Percentiles rank a stretch among this genome's conserved stretches.
phyloP scores from a whole-genome alignment of 2,888 invertebrate genomes.

The Aphodius sticticus region DNA sequence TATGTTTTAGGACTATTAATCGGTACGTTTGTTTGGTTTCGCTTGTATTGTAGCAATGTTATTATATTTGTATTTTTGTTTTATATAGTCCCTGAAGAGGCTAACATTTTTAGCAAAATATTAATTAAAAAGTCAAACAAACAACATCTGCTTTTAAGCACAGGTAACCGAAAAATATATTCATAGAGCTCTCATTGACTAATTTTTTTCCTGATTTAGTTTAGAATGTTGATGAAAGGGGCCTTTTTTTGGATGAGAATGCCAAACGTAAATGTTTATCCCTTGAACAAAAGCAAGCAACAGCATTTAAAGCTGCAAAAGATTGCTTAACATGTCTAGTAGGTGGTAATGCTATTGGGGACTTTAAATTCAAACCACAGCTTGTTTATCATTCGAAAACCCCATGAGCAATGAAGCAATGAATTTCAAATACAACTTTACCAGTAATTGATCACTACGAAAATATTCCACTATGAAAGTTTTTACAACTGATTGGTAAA shows the following conservation, averaged over 20 bases:
- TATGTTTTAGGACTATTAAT: no score
- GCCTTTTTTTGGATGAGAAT: slow-evolving; percentile 38
- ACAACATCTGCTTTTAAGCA: no score
- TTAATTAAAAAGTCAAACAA: no score
- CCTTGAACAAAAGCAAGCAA: slow-evolving; percentile 37
- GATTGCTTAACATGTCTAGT: slow-evolving; percentile 48
- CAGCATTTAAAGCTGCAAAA: slow-evolving; percentile 48
- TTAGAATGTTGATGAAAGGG: slow-evolving; percentile 40
- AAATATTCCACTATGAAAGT: slow-evolving; percentile 34
- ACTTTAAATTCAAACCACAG: slow-evolving; percentile 48
- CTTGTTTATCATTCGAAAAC: slow-evolving; percentile 42
- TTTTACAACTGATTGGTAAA: slow-evolving; percentile 31
- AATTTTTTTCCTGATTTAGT: slow-evolving; percentile 35
- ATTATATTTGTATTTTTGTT: no score
- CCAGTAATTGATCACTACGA: slow-evolving; percentile 36
- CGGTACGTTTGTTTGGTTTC: no score
- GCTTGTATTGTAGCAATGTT: no score
- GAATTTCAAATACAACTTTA: slow-evolving; percentile 37
- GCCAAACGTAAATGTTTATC: slow-evolving; percentile 34
- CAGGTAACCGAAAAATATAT: no score
- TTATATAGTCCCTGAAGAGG: no score
- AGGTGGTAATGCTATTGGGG: slow-evolving; percentile 42
- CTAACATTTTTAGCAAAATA: no score
- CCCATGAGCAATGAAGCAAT: slow-evolving; percentile 39
- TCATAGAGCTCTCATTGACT: no score